Evolutionary conservation across 2,113 vertebrate species (phyloP).

Genomic region (Casuarius casuarius): DNA sequence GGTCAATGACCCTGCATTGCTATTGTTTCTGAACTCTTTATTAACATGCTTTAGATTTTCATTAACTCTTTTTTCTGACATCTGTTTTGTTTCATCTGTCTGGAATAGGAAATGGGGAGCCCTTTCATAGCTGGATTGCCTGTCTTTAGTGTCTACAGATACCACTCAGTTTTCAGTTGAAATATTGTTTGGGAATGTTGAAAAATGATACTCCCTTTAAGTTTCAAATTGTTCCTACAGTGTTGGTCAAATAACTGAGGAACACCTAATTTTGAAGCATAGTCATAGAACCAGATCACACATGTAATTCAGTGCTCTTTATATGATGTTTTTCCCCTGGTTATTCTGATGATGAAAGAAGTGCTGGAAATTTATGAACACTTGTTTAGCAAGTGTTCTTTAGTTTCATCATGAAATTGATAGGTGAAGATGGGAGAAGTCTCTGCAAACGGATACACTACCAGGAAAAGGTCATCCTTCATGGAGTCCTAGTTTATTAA

Average conservation of each 20-base stretch:
- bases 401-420: background rate
- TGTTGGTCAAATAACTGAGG: slow-evolving; percentile 8
- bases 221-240: slow-evolving; percentile 18
- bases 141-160: slow-evolving; percentile 18
- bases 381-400: background rate
- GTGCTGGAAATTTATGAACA: slow-evolving; percentile 6
- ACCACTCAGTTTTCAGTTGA: slow-evolving; percentile 32
- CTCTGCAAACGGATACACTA: background rate
- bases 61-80: background rate
- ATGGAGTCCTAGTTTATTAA: background rate
- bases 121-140: background rate
- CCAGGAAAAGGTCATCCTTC: background rate
- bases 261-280: slow-evolving; percentile 41
- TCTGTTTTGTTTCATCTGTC: slow-evolving; percentile 63
- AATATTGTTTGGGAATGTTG: slow-evolving; percentile 48
- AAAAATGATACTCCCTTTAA: slow-evolving; percentile 57
- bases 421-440: slow-evolving; percentile 1
- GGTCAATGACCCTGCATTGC: background rate
- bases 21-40: background rate
- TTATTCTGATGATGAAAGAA: slow-evolving; percentile 44
- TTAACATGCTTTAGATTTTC: background rate
- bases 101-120: slow-evolving; percentile 43
- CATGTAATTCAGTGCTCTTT: slow-evolving; percentile 35
- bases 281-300: background rate
- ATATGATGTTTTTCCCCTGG: background rate